A percentile compares a stretch with the other conserved stretches of the same genome.
Conservation (phyloP, 2,113 vertebrate genomes). For the Poeciliopsis turrubarensis region DNA sequence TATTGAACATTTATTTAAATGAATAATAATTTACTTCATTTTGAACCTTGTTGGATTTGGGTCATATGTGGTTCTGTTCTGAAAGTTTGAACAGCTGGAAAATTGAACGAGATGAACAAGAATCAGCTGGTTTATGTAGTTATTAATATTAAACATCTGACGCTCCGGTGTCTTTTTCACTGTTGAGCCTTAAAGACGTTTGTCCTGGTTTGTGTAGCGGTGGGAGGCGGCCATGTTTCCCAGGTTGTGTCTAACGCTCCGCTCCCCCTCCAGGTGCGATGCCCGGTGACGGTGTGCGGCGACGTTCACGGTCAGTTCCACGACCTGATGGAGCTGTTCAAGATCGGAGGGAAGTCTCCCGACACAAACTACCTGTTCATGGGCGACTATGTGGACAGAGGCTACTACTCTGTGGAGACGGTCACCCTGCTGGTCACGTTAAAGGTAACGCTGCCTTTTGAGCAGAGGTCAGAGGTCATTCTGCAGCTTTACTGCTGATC, state of each 20-base stretch:
- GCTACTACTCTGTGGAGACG: conserved; percentile 81
- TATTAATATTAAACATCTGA: too few species aligned
- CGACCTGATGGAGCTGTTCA: conserved; percentile 80
- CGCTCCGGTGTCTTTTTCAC: too few species aligned
- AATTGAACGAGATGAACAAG: too few species aligned
- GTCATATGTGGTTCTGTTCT: not conserved
- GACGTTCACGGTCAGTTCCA: conserved; percentile 80
- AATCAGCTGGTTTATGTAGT: not conserved
- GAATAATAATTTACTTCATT: too few species aligned
- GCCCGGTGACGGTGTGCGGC: conserved; percentile 79
- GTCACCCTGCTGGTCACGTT: conserved; percentile 79
- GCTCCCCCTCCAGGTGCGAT: conserved; percentile 64
- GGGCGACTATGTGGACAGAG: conserved; percentile 80
- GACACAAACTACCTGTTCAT: conserved; percentile 82
- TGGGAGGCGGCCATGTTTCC: not conserved
- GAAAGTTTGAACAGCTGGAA: too few species aligned
- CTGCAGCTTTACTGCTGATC: too few species aligned
- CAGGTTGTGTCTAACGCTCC: not conserved
- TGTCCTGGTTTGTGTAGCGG: too few species aligned
- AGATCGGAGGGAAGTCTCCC: conserved; percentile 78
- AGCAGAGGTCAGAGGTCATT: too few species aligned
- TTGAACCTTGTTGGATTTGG: too few species aligned
- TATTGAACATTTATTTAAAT: too few species aligned
- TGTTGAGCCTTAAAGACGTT: too few species aligned
- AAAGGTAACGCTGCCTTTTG: conserved; percentile 59